These are phyloP conservation scores for Alentia gelatinosa DNA, from an alignment of 2,888 invertebrate species.

Conservation along the genomic window DNA sequence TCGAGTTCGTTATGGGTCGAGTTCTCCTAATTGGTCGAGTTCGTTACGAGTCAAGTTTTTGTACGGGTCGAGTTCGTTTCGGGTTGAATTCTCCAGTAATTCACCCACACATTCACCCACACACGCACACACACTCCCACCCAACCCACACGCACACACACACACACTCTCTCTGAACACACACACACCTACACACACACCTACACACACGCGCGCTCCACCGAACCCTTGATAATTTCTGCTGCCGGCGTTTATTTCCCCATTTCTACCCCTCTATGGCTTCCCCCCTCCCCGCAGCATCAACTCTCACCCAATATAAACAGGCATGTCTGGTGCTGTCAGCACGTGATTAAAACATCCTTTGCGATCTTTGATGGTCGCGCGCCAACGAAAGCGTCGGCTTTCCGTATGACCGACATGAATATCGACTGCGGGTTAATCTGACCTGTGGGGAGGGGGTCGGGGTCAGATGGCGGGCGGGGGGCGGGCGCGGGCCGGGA, in stretches of 20 bases:
- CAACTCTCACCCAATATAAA: too few species aligned
- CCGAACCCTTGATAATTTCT: neutral
- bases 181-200: neutral
- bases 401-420: neutral
- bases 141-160: neutral
- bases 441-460: neutral
- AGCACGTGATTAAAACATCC: neutral
- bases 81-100: too few species aligned
- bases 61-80: too few species aligned
- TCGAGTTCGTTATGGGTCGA: too few species aligned
- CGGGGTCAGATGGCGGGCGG: neutral
- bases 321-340: neutral
- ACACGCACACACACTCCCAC: too few species aligned
- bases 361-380: neutral
- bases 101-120: too few species aligned
- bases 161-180: neutral
- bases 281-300: too few species aligned
- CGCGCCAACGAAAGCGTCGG: too few species aligned
- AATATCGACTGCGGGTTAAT: neutral
- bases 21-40: too few species aligned
- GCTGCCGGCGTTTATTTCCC: neutral
- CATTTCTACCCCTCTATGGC: neutral
- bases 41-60: too few species aligned
- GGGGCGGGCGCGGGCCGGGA: neutral
- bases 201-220: too few species aligned